Percentiles rank a stretch among this genome's conserved stretches.
Conservation (phyloP, 2,888 invertebrate species). For the Trichogramma evanescens region DNA sequence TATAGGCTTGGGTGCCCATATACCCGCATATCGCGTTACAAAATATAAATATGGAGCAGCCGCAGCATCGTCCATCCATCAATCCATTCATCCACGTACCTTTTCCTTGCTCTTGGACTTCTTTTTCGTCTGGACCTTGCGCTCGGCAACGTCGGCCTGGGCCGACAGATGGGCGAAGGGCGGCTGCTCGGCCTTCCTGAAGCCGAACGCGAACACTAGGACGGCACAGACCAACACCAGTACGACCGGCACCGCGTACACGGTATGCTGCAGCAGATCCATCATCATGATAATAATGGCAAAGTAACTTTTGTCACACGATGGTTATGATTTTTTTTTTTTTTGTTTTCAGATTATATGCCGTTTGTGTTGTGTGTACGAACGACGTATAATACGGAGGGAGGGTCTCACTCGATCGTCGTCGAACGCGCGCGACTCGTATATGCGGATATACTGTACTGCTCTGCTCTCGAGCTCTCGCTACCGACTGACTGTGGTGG, state of each 20-base stretch:
- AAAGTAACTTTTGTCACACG: too few species aligned
- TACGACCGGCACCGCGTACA: constrained; percentile 54
- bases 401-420: background rate
- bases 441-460: too few species aligned
- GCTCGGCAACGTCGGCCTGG: constrained; percentile 55
- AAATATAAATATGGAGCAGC: background rate
- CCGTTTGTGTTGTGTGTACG: background rate
- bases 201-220: constrained; percentile 71
- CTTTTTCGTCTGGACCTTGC: constrained; percentile 63
- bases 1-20: background rate
- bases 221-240: constrained; percentile 66
- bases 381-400: background rate
- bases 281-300: constrained; percentile 36
- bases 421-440: too few species aligned
- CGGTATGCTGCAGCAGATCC: constrained; percentile 38
- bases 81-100: constrained; percentile 47
- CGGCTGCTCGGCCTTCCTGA: constrained; percentile 73
- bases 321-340: background rate
- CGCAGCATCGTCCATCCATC: background rate
- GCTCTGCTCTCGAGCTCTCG: too few species aligned
- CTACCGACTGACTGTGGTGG: too few species aligned
- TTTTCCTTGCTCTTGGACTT: constrained; percentile 63
- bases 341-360: background rate
- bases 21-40: background rate
- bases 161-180: constrained; percentile 67